Evolutionary conservation across 2,797 vertebrate genomes (phyloP), one percentile per base, ranked within the genome.

Genomic region (Pterois miles): DNA sequence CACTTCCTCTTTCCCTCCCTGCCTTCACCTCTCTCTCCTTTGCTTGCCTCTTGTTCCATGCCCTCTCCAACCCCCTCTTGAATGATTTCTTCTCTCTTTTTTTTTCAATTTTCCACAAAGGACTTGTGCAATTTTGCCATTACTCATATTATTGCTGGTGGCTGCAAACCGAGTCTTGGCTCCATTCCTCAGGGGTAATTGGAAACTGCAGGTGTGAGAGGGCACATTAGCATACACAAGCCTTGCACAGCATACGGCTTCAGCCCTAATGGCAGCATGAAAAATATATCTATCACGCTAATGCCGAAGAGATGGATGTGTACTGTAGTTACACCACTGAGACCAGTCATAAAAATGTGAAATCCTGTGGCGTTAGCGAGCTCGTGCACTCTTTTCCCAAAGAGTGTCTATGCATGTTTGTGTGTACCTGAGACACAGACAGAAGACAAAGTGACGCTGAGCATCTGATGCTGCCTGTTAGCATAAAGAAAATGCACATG

Each of bases 141-240:
- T 94, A 95, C 93, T 94, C 92, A 93, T 91, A 92, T 94, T 95
- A 94, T 94, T 94, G 88, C 90, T 91, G 90, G 87, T 92, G 93
- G 91, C 89, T 90, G 91, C 91, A 91, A 92, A 91, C 90, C 34
- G 88, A 91, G 93, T 88, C 91, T 94, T 94, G 93, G 93, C 93
- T 91, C 87, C 80, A 88, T 94, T 95, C 93, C 93, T 94, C 83
- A 74, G 91, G 93, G 91, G 94, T 96, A 96, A 96, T 95, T 96
- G 94, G 91, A 95, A 94, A 93, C 94, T 95, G 94, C 93, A 95
- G 95, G 94, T 95, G 94, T 93, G 91, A 94, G 91, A 91, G 92
- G 92, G 86, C 89, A 91, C 93, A 95, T 96, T 95, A 95, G 93
- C 94, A 95, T 95, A 94, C 90, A 89, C 80, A 88, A 91, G 86